These are phyloP conservation scores for Oscheius sp. DNA, from an alignment of 2,888 invertebrate species.

Conservation along the genomic window DNA sequence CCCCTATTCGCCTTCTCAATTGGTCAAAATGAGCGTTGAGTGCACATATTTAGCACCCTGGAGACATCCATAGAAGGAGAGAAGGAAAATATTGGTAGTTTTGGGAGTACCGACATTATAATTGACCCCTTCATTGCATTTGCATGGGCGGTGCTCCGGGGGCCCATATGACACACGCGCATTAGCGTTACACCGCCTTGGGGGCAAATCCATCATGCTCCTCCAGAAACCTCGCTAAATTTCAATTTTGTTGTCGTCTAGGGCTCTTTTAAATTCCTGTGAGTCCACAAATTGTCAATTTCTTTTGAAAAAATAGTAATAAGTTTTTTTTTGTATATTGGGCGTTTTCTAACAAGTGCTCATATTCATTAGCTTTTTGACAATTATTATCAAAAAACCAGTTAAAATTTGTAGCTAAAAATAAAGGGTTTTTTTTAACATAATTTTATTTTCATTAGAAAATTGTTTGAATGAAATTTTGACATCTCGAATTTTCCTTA, in stretches of 20 bases:
- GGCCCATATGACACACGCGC: conserved; percentile 27
- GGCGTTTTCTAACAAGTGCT: too few relatives aligned
- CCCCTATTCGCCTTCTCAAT: conserved; percentile 4
- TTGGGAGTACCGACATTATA: background rate
- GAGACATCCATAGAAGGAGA: too few relatives aligned
- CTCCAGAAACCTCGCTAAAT: background rate
- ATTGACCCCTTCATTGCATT: conserved; percentile 24
- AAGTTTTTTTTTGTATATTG: too few relatives aligned
- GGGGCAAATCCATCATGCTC: conserved; percentile 24
- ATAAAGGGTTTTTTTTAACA: too few relatives aligned
- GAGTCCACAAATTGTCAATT: too few relatives aligned
- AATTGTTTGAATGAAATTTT: too few relatives aligned
- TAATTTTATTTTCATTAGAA: too few relatives aligned
- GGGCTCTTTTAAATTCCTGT: background rate
- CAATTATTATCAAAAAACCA: too few relatives aligned
- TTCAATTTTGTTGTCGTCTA: background rate
- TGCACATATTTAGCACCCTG: background rate
- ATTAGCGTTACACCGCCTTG: conserved; percentile 27
- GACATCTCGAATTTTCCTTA: too few relatives aligned
- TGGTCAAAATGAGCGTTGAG: conserved; percentile 23
- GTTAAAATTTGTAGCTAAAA: too few relatives aligned
- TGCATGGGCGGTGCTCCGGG: conserved; percentile 11
- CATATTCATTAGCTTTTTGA: too few relatives aligned
- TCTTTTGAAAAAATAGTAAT: too few relatives aligned
- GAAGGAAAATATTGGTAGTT: background rate